Percentiles rank a stretch among this genome's conserved stretches.
phyloP scores from a whole-genome alignment of 2,888 invertebrate genomes.

The Horisme vitalbata region DNA sequence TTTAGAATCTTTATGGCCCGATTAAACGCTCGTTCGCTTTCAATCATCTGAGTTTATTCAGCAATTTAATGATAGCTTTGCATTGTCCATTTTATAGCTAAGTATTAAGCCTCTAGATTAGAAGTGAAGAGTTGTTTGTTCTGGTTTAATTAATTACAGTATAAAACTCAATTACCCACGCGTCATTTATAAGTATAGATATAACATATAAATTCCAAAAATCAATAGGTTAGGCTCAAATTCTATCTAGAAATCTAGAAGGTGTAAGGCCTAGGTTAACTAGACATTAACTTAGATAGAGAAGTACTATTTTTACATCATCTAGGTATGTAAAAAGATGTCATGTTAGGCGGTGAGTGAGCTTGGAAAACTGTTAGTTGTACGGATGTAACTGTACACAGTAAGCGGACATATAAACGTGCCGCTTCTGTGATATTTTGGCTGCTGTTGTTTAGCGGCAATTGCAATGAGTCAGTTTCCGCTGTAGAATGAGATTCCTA shows the following conservation, averaged over 20 bases:
- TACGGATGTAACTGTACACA: too few species aligned
- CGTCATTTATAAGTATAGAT: too few species aligned
- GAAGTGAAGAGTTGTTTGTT: constrained; percentile 38
- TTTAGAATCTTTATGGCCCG: constrained; percentile 36
- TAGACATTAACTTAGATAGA: too few species aligned
- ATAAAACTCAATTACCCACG: constrained; percentile 5
- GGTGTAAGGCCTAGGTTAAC: too few species aligned
- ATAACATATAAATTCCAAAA: too few species aligned
- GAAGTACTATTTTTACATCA: too few species aligned
- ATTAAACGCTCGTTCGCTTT: constrained; percentile 36
- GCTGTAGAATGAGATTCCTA: background rate
- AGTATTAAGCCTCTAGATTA: constrained; percentile 11
- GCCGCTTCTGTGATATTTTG: background rate
- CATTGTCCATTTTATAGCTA: constrained; percentile 16
- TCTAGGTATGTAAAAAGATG: too few species aligned
- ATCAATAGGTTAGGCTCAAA: too few species aligned
- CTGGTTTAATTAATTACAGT: constrained; percentile 46
- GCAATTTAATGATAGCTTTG: constrained; percentile 23
- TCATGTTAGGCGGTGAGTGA: too few species aligned
- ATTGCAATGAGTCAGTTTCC: background rate
- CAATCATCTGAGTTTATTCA: constrained; percentile 25
- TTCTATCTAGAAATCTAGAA: too few species aligned
- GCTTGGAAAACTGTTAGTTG: too few species aligned
- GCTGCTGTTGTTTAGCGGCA: constrained; percentile 1
- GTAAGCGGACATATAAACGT: too few species aligned